Conservation (phyloP, 1,140 invertebrate species). For the Bombus superbus region DNA sequence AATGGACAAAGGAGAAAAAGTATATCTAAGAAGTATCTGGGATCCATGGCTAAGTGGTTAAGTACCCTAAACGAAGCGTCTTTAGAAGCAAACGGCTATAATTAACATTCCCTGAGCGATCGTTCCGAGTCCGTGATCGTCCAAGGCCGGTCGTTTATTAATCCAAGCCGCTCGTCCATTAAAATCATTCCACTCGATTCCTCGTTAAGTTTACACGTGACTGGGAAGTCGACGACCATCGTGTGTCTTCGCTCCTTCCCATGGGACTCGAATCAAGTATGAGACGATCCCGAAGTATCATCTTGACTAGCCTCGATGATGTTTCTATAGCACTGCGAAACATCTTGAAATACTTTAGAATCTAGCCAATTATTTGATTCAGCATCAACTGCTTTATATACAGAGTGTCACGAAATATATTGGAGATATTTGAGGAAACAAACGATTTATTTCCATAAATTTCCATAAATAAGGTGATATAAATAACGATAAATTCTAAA, state of each 20-base stretch:
- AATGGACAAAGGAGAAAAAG: background rate
- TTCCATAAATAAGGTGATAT: no score
- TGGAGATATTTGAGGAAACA: no score
- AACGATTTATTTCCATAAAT: no score
- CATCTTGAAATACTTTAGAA: no score
- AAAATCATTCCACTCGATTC: constrained; percentile 12
- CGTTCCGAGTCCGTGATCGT: background rate
- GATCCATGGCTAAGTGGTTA: background rate
- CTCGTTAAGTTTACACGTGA: constrained; percentile 29
- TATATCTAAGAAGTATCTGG: background rate
- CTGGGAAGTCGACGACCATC: constrained; percentile 1
- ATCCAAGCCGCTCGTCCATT: background rate
- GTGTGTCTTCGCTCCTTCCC: background rate
- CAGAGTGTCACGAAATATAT: no score
- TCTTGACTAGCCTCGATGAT: background rate
- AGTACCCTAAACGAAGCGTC: background rate
- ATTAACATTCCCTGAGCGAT: constrained; percentile 14
- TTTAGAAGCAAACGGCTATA: background rate
- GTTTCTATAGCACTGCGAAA: background rate
- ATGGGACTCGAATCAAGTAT: background rate
- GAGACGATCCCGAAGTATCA: background rate
- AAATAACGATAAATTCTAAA: no score
- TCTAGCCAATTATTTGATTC: no score
- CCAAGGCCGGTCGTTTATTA: constrained; percentile 19
- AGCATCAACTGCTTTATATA: no score